Percentiles rank a stretch among this genome's conserved stretches.
phyloP scores from a whole-genome alignment of 1,140 invertebrate species.

The Cydia splendana region DNA sequence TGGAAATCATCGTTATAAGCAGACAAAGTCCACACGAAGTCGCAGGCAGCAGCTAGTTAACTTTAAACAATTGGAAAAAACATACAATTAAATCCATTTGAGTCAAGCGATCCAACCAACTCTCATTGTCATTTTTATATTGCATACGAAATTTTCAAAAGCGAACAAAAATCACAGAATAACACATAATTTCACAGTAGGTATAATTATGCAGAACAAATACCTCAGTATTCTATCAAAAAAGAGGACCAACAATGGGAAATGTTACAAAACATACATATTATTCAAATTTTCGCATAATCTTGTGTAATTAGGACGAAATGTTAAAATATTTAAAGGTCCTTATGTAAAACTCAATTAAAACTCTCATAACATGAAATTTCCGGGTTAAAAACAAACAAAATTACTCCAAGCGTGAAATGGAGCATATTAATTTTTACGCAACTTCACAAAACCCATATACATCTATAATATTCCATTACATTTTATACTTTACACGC shows the following conservation, averaged over 20 bases:
- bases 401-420: neutral
- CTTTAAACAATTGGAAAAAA: too few relatives aligned
- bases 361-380: constrained; percentile 14
- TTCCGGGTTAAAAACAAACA: constrained; percentile 17
- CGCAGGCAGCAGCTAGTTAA: too few relatives aligned
- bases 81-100: too few relatives aligned
- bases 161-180: too few relatives aligned
- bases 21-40: too few relatives aligned
- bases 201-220: too few relatives aligned
- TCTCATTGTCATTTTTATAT: too few relatives aligned
- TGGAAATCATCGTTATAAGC: too few relatives aligned
- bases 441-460: neutral
- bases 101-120: too few relatives aligned
- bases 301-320: constrained; percentile 18
- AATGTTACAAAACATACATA: constrained; percentile 14
- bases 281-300: constrained; percentile 9
- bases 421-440: neutral
- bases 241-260: neutral
- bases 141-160: too few relatives aligned
- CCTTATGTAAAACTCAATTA: constrained; percentile 15
- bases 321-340: constrained; percentile 18
- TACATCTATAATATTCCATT: neutral
- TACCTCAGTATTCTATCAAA: neutral
- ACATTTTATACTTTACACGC: neutral
- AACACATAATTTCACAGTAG: too few relatives aligned